A percentile compares a stretch with the other conserved stretches of the same genome.
Conservation (phyloP, 1,140 invertebrate genomes). For the Metopolophium dirhodum region DNA sequence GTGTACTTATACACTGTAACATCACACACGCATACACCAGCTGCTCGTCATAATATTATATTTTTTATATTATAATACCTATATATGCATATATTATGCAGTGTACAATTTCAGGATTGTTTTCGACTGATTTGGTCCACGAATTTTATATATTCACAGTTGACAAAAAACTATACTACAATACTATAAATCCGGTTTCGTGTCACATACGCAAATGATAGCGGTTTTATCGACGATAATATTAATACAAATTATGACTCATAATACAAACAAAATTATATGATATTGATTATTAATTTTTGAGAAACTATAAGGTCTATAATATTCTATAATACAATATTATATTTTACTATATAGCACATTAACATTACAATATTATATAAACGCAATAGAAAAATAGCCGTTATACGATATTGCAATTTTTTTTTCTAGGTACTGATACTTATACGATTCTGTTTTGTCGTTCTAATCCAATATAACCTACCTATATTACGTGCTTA, state of each 20-base stretch:
- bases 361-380: not conserved
- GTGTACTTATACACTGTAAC: not conserved
- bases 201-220: not conserved
- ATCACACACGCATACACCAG: not conserved
- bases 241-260: not conserved
- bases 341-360: too few relatives aligned
- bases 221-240: not conserved
- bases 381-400: not conserved
- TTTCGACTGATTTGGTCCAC: not conserved
- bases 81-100: not conserved
- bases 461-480: not conserved
- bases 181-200: not conserved
- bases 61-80: not conserved
- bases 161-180: not conserved
- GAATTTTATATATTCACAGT: not conserved
- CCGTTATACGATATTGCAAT: not conserved
- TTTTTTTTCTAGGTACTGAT: conserved; percentile 8
- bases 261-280: not conserved
- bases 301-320: not conserved
- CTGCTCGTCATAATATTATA: not conserved
- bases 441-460: not conserved
- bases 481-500: not conserved
- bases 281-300: not conserved
- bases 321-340: not conserved
- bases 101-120: not conserved